Percentiles rank a stretch among this genome's conserved stretches.
Evolutionary conservation across 1,140 invertebrate species (phyloP).

Genomic region (Tribolium madens): DNA sequence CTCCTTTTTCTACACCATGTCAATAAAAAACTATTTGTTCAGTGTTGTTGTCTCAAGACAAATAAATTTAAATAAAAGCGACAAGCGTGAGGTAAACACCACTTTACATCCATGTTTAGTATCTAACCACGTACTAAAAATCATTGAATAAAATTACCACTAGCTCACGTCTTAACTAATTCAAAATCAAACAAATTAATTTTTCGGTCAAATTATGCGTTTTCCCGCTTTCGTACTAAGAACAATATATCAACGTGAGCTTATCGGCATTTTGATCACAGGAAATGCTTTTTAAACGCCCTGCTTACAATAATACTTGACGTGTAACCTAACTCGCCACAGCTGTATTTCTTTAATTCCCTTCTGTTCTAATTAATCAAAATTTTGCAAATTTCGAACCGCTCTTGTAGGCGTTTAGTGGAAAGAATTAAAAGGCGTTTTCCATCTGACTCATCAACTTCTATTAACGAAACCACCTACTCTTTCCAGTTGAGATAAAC

Average conservation of each 20-base stretch:
- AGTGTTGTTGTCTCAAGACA: background rate
- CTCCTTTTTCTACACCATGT: background rate
- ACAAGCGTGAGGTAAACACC: background rate
- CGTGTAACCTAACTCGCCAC: conserved; percentile 44
- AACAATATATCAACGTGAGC: conserved; percentile 40
- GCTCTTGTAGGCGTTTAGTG: background rate
- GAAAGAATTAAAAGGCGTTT: conserved; percentile 2
- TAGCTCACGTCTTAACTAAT: conserved; percentile 34
- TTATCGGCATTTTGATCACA: conserved; percentile 42
- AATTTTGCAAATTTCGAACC: conserved; percentile 7
- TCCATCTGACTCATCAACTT: conserved; percentile 33
- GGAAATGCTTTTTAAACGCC: conserved; percentile 47
- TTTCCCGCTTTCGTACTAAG: conserved; percentile 26
- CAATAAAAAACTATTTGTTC: background rate
- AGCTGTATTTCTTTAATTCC: conserved; percentile 42
- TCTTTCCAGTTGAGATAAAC: conserved; percentile 18
- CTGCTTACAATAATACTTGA: conserved; percentile 42
- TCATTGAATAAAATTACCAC: conserved; percentile 35
- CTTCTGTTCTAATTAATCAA: conserved; percentile 38
- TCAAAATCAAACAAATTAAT: background rate
- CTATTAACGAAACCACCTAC: conserved; percentile 36
- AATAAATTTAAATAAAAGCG: conserved; percentile 4
- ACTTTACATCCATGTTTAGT: background rate
- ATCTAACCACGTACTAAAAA: conserved; percentile 12
- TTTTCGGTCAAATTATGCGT: background rate